These are phyloP conservation scores for Sebastes minor DNA, from an alignment of 2,797 vertebrate genomes.

Conservation along the genomic window DNA sequence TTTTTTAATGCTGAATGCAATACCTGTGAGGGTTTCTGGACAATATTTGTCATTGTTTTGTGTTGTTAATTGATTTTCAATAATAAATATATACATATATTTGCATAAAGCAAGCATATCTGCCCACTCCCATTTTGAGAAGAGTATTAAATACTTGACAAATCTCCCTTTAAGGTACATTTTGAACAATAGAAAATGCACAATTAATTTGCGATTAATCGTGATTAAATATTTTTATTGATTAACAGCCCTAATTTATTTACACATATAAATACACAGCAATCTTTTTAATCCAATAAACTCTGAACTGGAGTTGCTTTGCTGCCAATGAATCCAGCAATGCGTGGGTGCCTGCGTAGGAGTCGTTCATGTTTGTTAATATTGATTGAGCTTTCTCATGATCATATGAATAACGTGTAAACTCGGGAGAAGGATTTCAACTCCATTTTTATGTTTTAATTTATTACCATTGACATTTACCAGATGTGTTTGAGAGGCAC, in stretches of 20 bases:
- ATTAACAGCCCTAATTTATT: not conserved
- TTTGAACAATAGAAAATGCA: no score
- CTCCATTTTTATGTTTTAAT: not conserved
- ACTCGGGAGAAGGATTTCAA: not conserved
- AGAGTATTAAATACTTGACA: accelerated
- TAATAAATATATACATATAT: no score
- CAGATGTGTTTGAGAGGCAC: not conserved
- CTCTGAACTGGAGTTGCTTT: not conserved
- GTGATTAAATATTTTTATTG: accelerated
- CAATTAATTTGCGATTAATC: no score
- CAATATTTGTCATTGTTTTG: no score
- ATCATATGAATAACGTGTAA: not conserved
- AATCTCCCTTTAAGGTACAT: no score
- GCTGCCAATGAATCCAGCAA: not conserved
- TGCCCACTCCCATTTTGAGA: accelerated
- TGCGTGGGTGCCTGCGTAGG: not conserved
- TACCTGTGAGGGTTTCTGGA: no score
- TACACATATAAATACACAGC: not conserved
- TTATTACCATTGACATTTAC: slow-evolving; percentile 5
- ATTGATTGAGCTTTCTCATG: not conserved
- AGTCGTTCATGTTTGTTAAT: slow-evolving; percentile 15
- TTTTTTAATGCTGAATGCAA: no score
- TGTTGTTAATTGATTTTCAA: accelerated
- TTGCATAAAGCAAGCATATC: no score
- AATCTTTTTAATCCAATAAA: not conserved